A percentile compares a stretch with the other conserved stretches of the same genome.
These are phyloP conservation scores for Potorous gilbertii DNA, from an alignment of 2,797 vertebrate genomes.

Conservation along the genomic window DNA sequence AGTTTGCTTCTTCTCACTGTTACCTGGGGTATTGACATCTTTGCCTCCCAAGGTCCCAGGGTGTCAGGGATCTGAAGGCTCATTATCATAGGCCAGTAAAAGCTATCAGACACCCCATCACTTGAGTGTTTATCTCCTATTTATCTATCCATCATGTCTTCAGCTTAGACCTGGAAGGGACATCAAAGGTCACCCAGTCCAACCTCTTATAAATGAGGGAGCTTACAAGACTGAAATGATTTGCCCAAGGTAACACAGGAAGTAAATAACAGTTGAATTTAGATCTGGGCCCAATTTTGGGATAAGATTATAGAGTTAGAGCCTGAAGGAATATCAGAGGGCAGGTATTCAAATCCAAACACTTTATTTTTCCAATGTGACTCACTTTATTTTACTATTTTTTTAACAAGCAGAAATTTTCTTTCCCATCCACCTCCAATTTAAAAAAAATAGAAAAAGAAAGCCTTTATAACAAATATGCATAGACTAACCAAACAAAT, in stretches of 20 bases:
- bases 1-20: constrained; percentile 69
- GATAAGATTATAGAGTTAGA: neutral
- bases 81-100: neutral
- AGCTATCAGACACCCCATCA: neutral
- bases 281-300: neutral
- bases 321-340: neutral
- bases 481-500: neutral
- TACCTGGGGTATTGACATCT: constrained; percentile 54
- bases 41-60: neutral
- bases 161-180: neutral
- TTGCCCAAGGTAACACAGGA: neutral
- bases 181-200: neutral
- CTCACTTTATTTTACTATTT: neutral
- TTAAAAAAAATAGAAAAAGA: neutral
- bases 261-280: neutral
- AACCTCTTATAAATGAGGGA: neutral
- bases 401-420: neutral
- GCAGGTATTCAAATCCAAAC: neutral
- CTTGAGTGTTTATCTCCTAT: neutral
- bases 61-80: neutral
- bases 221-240: neutral
- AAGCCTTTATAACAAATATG: neutral
- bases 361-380: neutral
- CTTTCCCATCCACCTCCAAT: neutral
- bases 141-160: neutral